Percentiles rank a stretch among this genome's conserved stretches.
These are phyloP conservation scores for Anastrepha ludens DNA, from an alignment of 1,140 invertebrate species.

Conservation along the genomic window DNA sequence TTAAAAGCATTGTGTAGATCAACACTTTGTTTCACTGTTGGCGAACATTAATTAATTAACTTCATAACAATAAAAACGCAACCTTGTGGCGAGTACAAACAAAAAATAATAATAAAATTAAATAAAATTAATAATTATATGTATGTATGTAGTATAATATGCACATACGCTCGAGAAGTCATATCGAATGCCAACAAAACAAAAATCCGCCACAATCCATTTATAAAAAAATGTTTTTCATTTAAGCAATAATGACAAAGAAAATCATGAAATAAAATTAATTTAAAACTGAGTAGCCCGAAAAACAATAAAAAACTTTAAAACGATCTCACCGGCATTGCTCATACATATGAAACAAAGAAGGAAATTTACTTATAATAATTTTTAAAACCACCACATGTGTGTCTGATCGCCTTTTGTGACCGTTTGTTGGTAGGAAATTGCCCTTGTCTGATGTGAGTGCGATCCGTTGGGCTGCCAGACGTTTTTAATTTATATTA, in stretches of 20 bases:
- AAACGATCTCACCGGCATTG: no score
- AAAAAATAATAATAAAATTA: no score
- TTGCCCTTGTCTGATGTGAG: not conserved
- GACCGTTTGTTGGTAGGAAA: not conserved
- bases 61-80: constrained; percentile 39
- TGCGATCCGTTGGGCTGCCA: constrained; percentile 19
- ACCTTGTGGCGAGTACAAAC: not conserved
- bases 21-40: constrained; percentile 29
- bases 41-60: constrained; percentile 51
- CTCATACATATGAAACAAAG: constrained; percentile 18
- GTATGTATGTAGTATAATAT: no score
- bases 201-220: not conserved
- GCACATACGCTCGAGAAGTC: not conserved
- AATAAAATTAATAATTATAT: no score
- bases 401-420: not conserved
- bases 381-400: not conserved
- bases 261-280: constrained; percentile 20
- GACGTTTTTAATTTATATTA: constrained; percentile 23
- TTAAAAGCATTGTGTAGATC: constrained; percentile 24
- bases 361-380: not conserved
- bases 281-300: constrained; percentile 15
- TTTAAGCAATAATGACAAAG: constrained; percentile 24
- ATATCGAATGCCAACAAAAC: not conserved
- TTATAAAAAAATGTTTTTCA: constrained; percentile 20
- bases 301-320: not conserved